Base-by-base conservation (phyloP, 2,888 invertebrate species). In the Andrena minutula region DNA sequence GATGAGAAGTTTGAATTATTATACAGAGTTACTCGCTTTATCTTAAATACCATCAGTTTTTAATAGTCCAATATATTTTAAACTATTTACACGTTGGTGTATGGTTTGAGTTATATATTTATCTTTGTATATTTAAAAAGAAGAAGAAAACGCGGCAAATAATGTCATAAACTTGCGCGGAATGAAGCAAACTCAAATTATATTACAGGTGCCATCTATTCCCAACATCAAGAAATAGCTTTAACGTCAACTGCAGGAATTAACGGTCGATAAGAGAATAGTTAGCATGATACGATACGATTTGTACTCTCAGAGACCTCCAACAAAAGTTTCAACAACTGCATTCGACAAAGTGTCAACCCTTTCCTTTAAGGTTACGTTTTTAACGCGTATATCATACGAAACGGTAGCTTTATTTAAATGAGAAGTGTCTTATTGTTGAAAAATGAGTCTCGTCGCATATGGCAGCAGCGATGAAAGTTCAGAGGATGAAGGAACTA, bases 381-480 rank as follows among this genome's bases (percentile, higher is more conserved):
- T 41, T 72, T n/a, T 51, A 7, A 51, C n/a, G 8, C 58, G 12
- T 71, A 66, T 23, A 2, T 26, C 8, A 4, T n/a, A 35, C 12
- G 16, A 65, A 12, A 64, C 2, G 6, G 26, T 66, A 20, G 5
- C 35, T 79, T 60, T 51, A 47, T 32, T 69, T 70, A 63, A 23
- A 63, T 71, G 41, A 74, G 35, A 63, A 20, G 30, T 7, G 35
- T 53, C 56, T 49, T 35, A 10, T 16, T 26, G 28, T 26, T 69
- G 8, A 23, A 87, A 86, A 70, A 93, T 93, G 92, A 93, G 93
- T 86, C 90, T 93, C 4, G 93, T 93, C 16, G 93, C 92, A 6
- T 93, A 93, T 66, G 93, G 88, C 5, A 92, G 92, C 75, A 93
- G 94, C 71, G 92, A 91, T 63, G 93, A 93, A 75, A 91, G 90